phyloP scores from a whole-genome alignment of 2,797 vertebrate species.

The Rhinogobio ventralis region DNA sequence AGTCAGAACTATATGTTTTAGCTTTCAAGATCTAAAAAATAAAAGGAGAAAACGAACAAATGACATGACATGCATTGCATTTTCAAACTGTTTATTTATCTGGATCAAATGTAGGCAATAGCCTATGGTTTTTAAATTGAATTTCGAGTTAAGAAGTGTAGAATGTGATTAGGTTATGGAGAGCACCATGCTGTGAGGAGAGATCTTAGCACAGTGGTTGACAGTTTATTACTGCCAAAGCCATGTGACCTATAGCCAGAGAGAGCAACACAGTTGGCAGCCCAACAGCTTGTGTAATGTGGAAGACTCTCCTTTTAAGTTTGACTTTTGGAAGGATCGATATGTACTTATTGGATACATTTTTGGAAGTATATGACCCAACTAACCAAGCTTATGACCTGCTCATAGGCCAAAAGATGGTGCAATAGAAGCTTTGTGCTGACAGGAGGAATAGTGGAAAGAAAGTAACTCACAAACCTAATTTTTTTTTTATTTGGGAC shows the following conservation, averaged over 20 bases:
- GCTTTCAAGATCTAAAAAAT: not conserved
- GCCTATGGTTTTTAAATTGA: not conserved
- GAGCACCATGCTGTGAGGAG: conserved; percentile 21
- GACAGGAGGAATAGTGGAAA: not conserved
- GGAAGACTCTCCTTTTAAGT: conserved; percentile 21
- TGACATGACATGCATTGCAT: not conserved
- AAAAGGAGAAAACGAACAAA: not conserved
- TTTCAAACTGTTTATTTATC: not conserved
- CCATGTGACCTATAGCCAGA: conserved; percentile 48
- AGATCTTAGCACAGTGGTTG: conserved; percentile 12
- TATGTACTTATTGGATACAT: conserved; percentile 18
- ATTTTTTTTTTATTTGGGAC: not conserved
- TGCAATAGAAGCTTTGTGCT: conserved; percentile 21
- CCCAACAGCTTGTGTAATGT: conserved; percentile 55
- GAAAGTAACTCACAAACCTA: conserved; percentile 8
- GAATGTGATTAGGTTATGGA: conserved; percentile 32
- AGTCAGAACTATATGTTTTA: not conserved
- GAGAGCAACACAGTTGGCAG: conserved; percentile 58
- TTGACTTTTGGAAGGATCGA: conserved; percentile 34
- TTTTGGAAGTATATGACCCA: conserved; percentile 40
- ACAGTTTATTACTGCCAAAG: conserved; percentile 27
- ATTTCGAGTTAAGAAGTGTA: conserved; percentile 29
- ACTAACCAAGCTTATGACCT: conserved; percentile 18
- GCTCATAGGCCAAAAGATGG: not conserved
- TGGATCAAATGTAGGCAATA: not conserved